Percentiles rank a stretch among this genome's conserved stretches.
These are phyloP conservation scores for Lasioglossum zephyrum DNA, from an alignment of 2,888 invertebrate genomes.

Conservation along the genomic window DNA sequence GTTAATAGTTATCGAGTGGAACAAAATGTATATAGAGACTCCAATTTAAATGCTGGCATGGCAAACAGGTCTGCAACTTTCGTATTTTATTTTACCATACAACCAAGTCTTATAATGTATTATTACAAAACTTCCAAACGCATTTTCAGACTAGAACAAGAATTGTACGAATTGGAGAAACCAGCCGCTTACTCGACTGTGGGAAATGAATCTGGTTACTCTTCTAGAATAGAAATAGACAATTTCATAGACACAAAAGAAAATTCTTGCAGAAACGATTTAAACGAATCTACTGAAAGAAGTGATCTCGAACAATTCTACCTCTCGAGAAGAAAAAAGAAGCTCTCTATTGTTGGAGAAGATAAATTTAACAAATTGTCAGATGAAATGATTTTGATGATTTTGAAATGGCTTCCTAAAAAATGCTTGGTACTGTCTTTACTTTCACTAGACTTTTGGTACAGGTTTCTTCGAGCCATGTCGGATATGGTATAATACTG, in stretches of 20 bases:
- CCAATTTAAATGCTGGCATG: conserved; percentile 64
- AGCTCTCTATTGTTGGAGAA: conserved; percentile 82
- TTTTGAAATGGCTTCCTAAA: conserved; percentile 94
- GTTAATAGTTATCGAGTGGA: conserved; percentile 66
- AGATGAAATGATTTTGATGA: conserved; percentile 93
- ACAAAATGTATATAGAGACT: conserved; percentile 67
- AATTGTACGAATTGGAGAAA: conserved; percentile 73
- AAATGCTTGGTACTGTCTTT: conserved; percentile 88
- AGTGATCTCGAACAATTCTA: conserved; percentile 77
- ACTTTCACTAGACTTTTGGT: not conserved
- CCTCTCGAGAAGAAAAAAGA: conserved; percentile 81
- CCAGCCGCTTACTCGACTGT: conserved; percentile 65
- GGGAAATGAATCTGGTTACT: conserved; percentile 80
- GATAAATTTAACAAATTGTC: conserved; percentile 91
- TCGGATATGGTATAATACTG: not conserved
- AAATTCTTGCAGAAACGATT: conserved; percentile 72
- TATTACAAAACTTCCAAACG: not conserved
- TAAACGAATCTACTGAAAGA: conserved; percentile 77
- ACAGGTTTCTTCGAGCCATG: not conserved
- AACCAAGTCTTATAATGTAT: not conserved
- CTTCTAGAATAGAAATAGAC: conserved; percentile 77
- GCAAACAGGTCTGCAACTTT: conserved; percentile 73
- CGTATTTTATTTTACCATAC: not conserved
- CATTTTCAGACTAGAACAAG: conserved; percentile 70
- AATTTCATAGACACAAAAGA: conserved; percentile 74